Evolutionary conservation across 2,113 vertebrate genomes (phyloP).

Genomic region (Perccottus glenii): DNA sequence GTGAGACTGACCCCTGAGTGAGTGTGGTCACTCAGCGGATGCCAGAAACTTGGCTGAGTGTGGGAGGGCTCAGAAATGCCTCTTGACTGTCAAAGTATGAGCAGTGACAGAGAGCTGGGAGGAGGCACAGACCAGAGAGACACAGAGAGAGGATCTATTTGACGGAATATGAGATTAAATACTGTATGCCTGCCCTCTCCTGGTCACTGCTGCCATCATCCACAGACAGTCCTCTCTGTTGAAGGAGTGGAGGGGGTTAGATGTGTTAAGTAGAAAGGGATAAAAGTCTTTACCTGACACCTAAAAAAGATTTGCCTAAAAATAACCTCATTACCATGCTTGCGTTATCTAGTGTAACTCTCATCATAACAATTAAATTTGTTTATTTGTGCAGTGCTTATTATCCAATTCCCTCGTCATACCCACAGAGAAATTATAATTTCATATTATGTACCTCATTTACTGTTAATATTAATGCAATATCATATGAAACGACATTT

Average conservation of each 20-base stretch:
- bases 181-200: constrained; percentile 89
- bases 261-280: not conserved
- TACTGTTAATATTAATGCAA: constrained; percentile 72
- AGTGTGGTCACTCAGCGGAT: constrained; percentile 5
- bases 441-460: constrained; percentile 65
- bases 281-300: constrained; percentile 4
- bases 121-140: constrained; percentile 1
- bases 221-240: constrained; percentile 26
- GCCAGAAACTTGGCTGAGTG: constrained; percentile 4
- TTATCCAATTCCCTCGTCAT: constrained; percentile 54
- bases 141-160: constrained; percentile 34
- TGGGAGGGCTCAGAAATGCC: constrained; percentile 27
- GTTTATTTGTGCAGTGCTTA: constrained; percentile 56
- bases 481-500: constrained; percentile 73
- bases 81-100: constrained; percentile 29
- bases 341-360: constrained; percentile 32
- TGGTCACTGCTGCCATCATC: constrained; percentile 76
- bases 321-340: constrained; percentile 26
- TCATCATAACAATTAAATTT: constrained; percentile 50
- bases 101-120: constrained; percentile 10
- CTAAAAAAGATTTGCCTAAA: constrained; percentile 3
- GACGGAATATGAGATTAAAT: constrained; percentile 74
- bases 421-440: constrained; percentile 53
- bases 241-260: constrained; percentile 6
- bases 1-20: not conserved